Percentiles rank a stretch among this genome's conserved stretches.
Evolutionary conservation across 2,113 vertebrate genomes (phyloP).

Genomic region (Corythornis cristatus): DNA sequence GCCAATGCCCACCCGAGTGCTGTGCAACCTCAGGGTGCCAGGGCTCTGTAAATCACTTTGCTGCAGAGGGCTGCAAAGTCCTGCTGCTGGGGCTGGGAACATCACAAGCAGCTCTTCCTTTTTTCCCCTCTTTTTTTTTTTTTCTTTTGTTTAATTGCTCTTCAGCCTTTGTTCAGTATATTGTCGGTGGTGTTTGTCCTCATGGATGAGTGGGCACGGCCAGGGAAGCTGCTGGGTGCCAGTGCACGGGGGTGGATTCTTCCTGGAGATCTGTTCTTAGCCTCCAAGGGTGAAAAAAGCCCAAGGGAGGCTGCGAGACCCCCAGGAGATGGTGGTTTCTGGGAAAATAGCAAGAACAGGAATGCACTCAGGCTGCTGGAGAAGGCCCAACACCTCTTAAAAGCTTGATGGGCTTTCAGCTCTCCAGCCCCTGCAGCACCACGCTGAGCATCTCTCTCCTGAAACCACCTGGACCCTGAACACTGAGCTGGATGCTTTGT

Average conservation of each 20-base stretch:
- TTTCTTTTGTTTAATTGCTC: background rate
- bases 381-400: background rate
- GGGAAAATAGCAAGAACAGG: background rate
- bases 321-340: background rate
- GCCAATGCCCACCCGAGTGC: background rate
- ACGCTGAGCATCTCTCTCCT: background rate
- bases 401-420: background rate
- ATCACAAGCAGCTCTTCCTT: background rate
- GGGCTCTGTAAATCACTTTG: background rate
- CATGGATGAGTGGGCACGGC: fast-evolving
- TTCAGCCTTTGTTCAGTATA: background rate
- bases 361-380: background rate
- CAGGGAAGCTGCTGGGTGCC: background rate
- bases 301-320: background rate
- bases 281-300: background rate
- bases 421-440: background rate
- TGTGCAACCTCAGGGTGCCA: background rate
- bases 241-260: background rate
- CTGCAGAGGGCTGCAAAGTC: background rate
- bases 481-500: background rate
- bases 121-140: background rate
- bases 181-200: background rate
- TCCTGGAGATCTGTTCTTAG: background rate
- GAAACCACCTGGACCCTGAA: background rate
- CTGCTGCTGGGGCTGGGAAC: background rate